Evolutionary conservation across 2,888 invertebrate species (phyloP).

Genomic region (Marronus borbonicus): DNA sequence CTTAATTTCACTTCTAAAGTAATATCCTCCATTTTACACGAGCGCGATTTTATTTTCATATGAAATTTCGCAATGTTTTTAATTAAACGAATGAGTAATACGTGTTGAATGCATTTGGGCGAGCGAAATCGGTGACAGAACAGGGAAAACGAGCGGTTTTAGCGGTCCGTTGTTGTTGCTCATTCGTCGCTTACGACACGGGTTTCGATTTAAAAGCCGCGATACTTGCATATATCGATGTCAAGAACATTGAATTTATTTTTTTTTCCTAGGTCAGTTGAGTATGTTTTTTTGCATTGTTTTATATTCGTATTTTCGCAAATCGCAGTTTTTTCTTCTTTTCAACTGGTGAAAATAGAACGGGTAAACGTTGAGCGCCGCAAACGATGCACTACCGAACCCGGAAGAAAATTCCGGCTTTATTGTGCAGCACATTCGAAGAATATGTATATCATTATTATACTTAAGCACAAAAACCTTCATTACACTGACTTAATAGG

Average conservation of each 20-base stretch:
- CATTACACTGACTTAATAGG: no score
- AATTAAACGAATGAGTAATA: background rate
- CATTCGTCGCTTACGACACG: background rate
- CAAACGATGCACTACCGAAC: no score
- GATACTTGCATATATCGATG: background rate
- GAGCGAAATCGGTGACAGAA: background rate
- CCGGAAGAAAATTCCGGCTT: no score
- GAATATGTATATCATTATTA: no score
- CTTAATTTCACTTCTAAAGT: slow-evolving; percentile 7
- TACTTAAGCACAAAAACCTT: no score
- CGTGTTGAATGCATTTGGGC: background rate
- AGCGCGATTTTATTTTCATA: background rate
- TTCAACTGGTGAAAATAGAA: no score
- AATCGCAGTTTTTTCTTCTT: no score
- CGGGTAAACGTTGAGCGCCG: no score
- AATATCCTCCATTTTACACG: background rate
- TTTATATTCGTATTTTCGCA: no score
- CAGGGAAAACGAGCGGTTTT: slow-evolving; percentile 1
- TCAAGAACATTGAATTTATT: background rate
- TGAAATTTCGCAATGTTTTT: slow-evolving; percentile 12
- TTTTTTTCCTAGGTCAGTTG: no score
- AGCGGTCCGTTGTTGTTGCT: background rate
- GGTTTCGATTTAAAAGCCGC: background rate
- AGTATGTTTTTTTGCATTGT: no score
- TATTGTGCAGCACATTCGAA: no score